Base-by-base conservation (phyloP, 2,888 invertebrate species). In the Disparrhopalites patrizii region DNA sequence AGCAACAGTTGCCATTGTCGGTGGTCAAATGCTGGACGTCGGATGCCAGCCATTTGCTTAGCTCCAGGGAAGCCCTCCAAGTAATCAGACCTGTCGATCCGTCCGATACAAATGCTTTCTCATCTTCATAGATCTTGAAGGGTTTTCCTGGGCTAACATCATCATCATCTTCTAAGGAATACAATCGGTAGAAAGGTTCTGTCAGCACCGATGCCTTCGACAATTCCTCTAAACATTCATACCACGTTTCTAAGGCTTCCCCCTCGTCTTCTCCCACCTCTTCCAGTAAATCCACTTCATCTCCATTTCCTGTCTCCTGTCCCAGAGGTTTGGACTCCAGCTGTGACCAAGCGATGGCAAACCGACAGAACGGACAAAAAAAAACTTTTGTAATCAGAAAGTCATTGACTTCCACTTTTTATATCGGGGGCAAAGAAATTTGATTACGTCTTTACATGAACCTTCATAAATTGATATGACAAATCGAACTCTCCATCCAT, bases 41-140 rank as follows among this genome's bases (percentile, higher is more conserved):
- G 13, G 33, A 47, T 8, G n/a, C 50, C 30, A 64, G 5, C 64
- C 64, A 65, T 65, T 65, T 57, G 2, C 38, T 51, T 7, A 65
- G 50, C 28, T 57, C 57, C 47, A 57, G 23, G 27, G 51, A 57
- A n/a, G 65, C 65, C 25, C 20, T 57, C 65, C 65, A 65, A 10
- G 65, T 57, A 36, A 58, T 31, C 15, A 58, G 51, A 31, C 65
- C 65, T 3, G 65, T 65, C 5, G 65, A 65, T 13, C 65, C 65
- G 1, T 65, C 57, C 20, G 51, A 43, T 25, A 65, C 65, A 47
- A 65, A 65, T 27, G 65, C 50, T 23, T 50, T 58, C 23, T 51
- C 56, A 20, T 65, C 65, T 58, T 65, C 65, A 58, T 51, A 65
- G 36, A 65, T 65, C 31, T 65, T 65, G 23, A 65, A 40, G 25